Conservation (phyloP, 1,140 invertebrate genomes). For the Probaryconus sp. region DNA sequence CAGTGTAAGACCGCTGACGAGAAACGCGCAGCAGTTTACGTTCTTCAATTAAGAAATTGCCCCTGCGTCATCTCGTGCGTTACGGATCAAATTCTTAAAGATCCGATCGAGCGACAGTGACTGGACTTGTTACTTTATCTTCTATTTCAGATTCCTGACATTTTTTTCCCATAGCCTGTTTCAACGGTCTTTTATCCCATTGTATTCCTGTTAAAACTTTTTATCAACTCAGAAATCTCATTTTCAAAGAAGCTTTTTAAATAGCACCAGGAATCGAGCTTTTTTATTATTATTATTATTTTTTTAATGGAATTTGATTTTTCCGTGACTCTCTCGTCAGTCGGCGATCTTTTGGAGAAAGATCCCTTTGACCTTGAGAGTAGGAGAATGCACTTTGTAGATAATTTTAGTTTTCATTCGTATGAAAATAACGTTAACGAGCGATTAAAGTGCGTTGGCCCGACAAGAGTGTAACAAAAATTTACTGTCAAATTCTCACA, state of each 20-base stretch:
- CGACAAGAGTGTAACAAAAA: too few relatives aligned
- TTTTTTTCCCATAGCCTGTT: conserved; percentile 6
- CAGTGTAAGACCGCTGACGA: conserved; percentile 17
- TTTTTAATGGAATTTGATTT: not conserved
- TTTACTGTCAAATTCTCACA: conserved; percentile 62
- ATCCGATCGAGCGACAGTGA: not conserved
- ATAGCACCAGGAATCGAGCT: not conserved
- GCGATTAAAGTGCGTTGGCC: too few relatives aligned
- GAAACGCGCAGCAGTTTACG: conserved; percentile 24
- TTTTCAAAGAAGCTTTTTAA: conserved; percentile 29
- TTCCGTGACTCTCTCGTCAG: not conserved
- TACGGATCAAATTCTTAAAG: not conserved
- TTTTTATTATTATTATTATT: not conserved
- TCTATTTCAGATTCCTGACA: too few relatives aligned
- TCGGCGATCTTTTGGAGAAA: too few relatives aligned
- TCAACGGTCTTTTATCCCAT: conserved; percentile 18
- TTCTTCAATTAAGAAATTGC: conserved; percentile 72
- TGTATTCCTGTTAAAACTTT: conserved; percentile 11
- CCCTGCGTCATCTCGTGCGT: conserved; percentile 35
- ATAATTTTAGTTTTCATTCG: too few relatives aligned
- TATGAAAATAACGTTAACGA: too few relatives aligned
- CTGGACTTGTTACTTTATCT: too few relatives aligned
- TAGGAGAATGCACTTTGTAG: too few relatives aligned
- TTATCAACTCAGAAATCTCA: conserved; percentile 23
- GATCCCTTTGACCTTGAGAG: too few relatives aligned